Base-by-base conservation (phyloP, 2,888 invertebrate genomes). In the Cotesia congregata region DNA sequence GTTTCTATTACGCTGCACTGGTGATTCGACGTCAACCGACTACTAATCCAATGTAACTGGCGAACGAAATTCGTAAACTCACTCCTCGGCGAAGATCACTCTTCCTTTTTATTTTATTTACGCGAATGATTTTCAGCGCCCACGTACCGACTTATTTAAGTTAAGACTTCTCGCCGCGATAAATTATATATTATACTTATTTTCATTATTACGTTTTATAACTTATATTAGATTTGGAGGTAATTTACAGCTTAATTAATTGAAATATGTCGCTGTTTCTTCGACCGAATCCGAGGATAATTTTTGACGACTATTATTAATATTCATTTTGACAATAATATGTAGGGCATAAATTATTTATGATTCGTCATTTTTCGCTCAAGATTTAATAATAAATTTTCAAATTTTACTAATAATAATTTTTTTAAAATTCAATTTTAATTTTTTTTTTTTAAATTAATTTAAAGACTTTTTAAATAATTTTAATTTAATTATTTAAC, bases 81-180 rank as follows among this genome's bases (percentile, higher is more conserved):
- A 30, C 30, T 30, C 30, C 30, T 30, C 30, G 30, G 30, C 3
- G 30, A 30, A 4, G 3, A 30, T 30, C 3, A 30, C 30, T 30
- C 30, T 30, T 30, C 4, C 30, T 30, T 30, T 30, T 30, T 30
- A 30, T 30, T 30, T 4, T 30, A 30, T 72, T 61, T 71, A 61
- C 41, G 74, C 74, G 50, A 41, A 59, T 67, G 61, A 62, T 60
- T 67, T 59, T 76, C 17, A 4, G 78, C 81, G 81, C 80, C 81
- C 78, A 81, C 81, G 75, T 64, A 74, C 60, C 50, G 72, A 80
- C 78, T 80, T 77, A 81, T 80, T 81, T 80, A 78, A 76, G 79
- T 70, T 50, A 64, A 74, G 68, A 62, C 69, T 15, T 61, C 40
- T 12, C 20, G 12, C 60, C n/a, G 41, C 60, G 67, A 41, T 17